Evolutionary conservation across 1,140 invertebrate species (phyloP).

Genomic region (Trypoxylus dichotomus): DNA sequence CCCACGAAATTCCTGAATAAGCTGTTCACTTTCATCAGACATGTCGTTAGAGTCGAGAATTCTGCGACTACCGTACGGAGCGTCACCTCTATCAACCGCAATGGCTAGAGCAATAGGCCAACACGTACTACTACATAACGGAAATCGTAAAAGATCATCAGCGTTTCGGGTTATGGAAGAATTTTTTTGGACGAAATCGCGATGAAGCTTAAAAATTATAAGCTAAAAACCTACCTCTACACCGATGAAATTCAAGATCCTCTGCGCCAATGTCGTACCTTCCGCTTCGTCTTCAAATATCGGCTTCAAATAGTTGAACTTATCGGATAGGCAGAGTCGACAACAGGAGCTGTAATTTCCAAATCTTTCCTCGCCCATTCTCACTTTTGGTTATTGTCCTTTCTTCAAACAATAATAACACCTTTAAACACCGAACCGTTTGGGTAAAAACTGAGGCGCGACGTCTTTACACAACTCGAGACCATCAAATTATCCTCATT

Average conservation of each 20-base stretch:
- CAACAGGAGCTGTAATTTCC: slow-evolving; percentile 45
- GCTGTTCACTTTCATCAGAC: not conserved
- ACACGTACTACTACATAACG: slow-evolving; percentile 23
- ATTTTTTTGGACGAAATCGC: not conserved
- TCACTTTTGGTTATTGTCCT: not conserved
- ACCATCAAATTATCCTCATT: slow-evolving; percentile 28
- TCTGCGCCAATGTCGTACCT: slow-evolving; percentile 38
- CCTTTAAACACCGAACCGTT: not conserved
- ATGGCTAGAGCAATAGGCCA: slow-evolving; percentile 1
- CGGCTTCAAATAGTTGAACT: slow-evolving; percentile 41
- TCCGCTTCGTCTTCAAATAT: slow-evolving; percentile 43
- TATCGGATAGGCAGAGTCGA: slow-evolving; percentile 47
- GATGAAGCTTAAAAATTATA: slow-evolving; percentile 7
- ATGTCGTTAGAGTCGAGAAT: slow-evolving; percentile 15
- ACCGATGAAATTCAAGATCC: slow-evolving; percentile 41
- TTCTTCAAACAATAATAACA: too few species aligned
- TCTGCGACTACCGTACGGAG: not conserved
- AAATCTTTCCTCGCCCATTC: slow-evolving; percentile 37
- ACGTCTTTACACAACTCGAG: not conserved
- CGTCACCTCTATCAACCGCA: slow-evolving; percentile 9
- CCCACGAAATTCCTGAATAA: slow-evolving; percentile 9
- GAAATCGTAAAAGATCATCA: slow-evolving; percentile 8
- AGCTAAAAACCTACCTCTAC: slow-evolving; percentile 42
- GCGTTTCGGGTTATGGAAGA: not conserved
- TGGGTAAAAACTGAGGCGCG: not conserved